phyloP scores from a whole-genome alignment of 2,888 invertebrate species.

The Electrophaes corylata region DNA sequence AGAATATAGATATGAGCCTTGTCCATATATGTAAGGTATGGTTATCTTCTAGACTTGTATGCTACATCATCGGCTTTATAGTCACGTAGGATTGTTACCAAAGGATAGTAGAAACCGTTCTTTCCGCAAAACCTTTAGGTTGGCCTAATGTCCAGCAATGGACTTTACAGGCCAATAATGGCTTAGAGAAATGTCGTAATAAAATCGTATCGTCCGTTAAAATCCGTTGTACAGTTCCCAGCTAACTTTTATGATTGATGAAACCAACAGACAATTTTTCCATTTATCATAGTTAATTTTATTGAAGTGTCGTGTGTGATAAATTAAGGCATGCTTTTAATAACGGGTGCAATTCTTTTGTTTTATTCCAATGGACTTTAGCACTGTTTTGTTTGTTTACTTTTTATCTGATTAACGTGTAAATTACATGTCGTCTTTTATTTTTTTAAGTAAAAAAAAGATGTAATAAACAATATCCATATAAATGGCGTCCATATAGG shows the following conservation, averaged over 20 bases:
- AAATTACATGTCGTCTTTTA: background rate
- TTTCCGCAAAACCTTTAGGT: too few species aligned
- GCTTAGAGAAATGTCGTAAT: background rate
- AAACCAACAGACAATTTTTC: conserved; percentile 67
- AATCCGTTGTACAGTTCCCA: conserved; percentile 53
- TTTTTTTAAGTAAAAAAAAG: too few species aligned
- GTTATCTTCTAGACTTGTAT: too few species aligned
- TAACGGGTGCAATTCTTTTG: conserved; percentile 55
- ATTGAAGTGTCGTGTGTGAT: conserved; percentile 74
- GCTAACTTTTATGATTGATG: conserved; percentile 78
- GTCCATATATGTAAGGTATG: too few species aligned
- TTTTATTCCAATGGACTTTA: conserved; percentile 49
- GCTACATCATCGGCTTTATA: too few species aligned
- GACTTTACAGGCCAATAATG: too few species aligned
- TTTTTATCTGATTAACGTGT: background rate
- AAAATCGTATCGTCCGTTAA: conserved; percentile 48
- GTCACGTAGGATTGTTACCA: too few species aligned
- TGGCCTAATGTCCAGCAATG: too few species aligned
- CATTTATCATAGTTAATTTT: conserved; percentile 82
- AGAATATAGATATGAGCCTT: too few species aligned
- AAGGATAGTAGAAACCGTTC: too few species aligned
- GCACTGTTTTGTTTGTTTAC: conserved; percentile 7
- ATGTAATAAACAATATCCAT: too few species aligned
- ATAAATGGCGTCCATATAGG: too few species aligned
- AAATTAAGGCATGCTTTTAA: conserved; percentile 60